Evolutionary conservation across 2,797 vertebrate genomes (phyloP), one percentile per base, ranked within the genome.

Genomic region (Lycodopsis pacificus): DNA sequence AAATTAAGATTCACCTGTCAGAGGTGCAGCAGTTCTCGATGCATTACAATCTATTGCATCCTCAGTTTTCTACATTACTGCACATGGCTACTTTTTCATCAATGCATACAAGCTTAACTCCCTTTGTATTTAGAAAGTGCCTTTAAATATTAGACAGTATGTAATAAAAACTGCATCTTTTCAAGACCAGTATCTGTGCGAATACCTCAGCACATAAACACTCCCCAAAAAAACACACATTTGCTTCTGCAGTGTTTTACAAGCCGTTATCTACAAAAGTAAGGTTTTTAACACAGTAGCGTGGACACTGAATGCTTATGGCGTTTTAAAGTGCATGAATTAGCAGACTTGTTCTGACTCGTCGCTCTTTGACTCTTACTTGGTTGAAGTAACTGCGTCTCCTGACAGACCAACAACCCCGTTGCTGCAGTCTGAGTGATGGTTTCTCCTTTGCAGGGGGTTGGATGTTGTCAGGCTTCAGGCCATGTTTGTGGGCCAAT

Each of bases 381-480:
- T 20, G 46, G 46, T n/a, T 20, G 7, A 4, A 49, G 46, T 49
- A 9, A 46, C 17, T 44, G 42, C 42, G 6, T 44, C 42, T 17
- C 42, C 5, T 7, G 42, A 48, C 46, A 48, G 19, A 48, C 19
- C 17, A 20, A 48, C 46, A 20, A 17, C 46, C 5, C 44, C 3
- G 17, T 48, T 48, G 66, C 67, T 65, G 34, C 27, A 44, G 42
- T 68, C 12, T 40, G 25, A 63, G 32, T 68, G 59, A 69, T 40
- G 32, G 22, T 65, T 74, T 58, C 4, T 40, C 69, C 68, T 77
- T 44, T 20, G 49, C 62, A 44, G 40, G 22, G 17, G 34, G 49
- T 42, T 61, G 62, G 44, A 68, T 62, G 49, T 58, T 76, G 82
- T 77, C 9, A 59, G 11, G 62, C 74, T 81, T 72, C 46, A 22